These are phyloP conservation scores for Venustaconcha ellipsiformis DNA, from an alignment of 1,140 invertebrate genomes.

Conservation along the genomic window DNA sequence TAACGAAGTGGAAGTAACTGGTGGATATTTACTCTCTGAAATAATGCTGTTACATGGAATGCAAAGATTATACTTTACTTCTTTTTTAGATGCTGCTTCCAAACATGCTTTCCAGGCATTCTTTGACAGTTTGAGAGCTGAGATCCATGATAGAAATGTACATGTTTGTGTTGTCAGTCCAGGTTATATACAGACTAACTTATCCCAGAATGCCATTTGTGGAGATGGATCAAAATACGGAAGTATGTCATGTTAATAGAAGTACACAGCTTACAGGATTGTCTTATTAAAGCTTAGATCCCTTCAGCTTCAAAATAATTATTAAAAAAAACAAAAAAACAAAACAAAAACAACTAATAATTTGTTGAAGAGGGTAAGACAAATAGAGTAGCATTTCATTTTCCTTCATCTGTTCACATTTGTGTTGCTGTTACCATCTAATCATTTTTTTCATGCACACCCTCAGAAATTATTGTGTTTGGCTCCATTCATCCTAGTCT, in stretches of 20 bases:
- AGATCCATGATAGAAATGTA: conserved; percentile 79
- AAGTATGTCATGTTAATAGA: conserved; percentile 71
- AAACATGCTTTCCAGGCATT: conserved; percentile 87
- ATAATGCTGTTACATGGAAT: no score
- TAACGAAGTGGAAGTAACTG: no score
- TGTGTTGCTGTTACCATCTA: no score
- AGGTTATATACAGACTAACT: conserved; percentile 88
- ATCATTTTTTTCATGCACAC: no score
- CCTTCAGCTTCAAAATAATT: not conserved
- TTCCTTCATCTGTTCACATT: no score
- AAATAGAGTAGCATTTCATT: not conserved
- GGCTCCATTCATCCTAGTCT: no score
- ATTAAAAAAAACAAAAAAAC: not conserved
- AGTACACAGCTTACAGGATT: not conserved
- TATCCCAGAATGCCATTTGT: conserved; percentile 91
- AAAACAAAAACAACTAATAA: not conserved
- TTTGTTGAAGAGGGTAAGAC: not conserved
- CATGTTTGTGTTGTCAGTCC: conserved; percentile 87
- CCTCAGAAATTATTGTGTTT: no score
- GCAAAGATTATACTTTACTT: not conserved
- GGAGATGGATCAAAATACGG: conserved; percentile 82
- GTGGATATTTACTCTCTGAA: no score
- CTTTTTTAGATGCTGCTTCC: conserved; percentile 83
- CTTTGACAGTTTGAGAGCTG: conserved; percentile 67
- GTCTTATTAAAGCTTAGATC: not conserved